These are phyloP conservation scores for Dendrocincla tyrannina DNA, from an alignment of 2,797 vertebrate genomes.

Conservation along the genomic window DNA sequence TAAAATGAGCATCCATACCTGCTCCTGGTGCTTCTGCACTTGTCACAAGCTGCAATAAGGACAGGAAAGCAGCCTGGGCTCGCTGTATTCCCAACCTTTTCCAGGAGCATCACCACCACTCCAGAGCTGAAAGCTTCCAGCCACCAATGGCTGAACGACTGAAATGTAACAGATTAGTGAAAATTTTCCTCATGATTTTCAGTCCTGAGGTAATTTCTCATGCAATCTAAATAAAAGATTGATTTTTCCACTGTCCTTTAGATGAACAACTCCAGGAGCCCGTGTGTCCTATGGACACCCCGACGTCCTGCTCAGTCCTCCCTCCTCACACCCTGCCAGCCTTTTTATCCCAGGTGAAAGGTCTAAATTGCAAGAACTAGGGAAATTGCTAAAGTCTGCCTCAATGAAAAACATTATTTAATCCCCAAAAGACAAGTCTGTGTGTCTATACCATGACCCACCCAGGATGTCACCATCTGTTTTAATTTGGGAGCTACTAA, in stretches of 20 bases:
- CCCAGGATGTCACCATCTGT: no score
- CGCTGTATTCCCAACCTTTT: not conserved
- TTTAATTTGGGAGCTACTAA: not conserved
- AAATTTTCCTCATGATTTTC: not conserved
- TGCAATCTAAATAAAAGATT: not conserved
- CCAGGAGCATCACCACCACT: fast-evolving
- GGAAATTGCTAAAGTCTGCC: not conserved
- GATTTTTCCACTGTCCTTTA: not conserved
- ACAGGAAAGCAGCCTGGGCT: not conserved
- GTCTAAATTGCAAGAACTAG: not conserved
- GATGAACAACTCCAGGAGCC: not conserved
- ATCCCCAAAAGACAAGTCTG: not conserved
- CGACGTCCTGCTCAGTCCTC: fast-evolving
- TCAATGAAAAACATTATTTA: not conserved
- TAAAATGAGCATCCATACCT: not conserved
- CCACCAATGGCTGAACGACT: fast-evolving
- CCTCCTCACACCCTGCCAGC: not conserved
- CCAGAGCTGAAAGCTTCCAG: not conserved
- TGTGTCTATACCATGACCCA: not conserved
- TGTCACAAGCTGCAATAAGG: not conserved
- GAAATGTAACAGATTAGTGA: not conserved
- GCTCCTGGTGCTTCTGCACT: not conserved
- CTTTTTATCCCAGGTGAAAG: not conserved
- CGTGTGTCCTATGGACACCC: fast-evolving
- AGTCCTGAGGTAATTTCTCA: not conserved